Conservation (phyloP, 92 coral and sea anemone species). For the Micromussa lordhowensis region DNA sequence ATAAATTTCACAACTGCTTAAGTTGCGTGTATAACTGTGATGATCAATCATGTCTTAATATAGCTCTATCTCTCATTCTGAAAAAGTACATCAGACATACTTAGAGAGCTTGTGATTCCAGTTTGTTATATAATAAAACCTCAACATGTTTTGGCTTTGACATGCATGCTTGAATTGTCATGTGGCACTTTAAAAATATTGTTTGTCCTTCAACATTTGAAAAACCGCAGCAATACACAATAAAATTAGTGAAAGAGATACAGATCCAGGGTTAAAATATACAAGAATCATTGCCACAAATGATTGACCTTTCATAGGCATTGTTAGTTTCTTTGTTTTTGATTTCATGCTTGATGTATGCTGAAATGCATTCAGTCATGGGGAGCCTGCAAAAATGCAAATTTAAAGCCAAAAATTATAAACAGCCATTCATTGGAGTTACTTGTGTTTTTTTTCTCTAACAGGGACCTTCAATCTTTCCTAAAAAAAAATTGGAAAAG, state of each 20-base stretch:
- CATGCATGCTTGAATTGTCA: not conserved
- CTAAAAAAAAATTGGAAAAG: not conserved
- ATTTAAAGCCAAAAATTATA: not conserved
- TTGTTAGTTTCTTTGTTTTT: not conserved
- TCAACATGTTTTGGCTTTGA: not conserved
- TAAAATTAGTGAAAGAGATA: not conserved
- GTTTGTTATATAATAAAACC: not conserved
- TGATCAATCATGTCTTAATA: too few species aligned
- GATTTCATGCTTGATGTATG: not conserved
- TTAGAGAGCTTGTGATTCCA: not conserved
- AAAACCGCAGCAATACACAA: not conserved
- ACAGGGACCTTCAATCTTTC: not conserved
- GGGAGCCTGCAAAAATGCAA: not conserved
- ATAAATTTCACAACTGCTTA: too few species aligned
- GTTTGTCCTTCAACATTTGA: not conserved
- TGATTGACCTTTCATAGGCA: not conserved
- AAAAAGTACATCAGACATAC: not conserved
- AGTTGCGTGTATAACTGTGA: too few species aligned
- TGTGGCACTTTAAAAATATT: not conserved
- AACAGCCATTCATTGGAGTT: not conserved
- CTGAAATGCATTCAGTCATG: not conserved
- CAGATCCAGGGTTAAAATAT: not conserved
- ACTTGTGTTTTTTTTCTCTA: not conserved
- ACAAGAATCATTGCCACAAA: not conserved
- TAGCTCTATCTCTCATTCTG: not conserved